Base-by-base conservation (phyloP, 2,797 vertebrate genomes). In the Rhinichthys osculus region DNA sequence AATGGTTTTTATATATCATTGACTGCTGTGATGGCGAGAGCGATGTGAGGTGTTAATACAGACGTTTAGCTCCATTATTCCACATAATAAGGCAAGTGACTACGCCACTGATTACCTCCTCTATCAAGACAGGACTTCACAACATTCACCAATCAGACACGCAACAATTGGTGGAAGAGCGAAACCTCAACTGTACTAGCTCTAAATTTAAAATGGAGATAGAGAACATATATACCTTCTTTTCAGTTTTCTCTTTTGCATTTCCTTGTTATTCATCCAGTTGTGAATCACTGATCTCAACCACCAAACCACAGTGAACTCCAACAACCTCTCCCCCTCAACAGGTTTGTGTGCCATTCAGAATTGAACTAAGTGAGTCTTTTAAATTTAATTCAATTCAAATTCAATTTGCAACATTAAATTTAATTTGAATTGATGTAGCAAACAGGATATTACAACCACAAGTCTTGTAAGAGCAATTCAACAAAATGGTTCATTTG, bases 11-110 rank as follows among this genome's bases (percentile, higher is more conserved):
- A 89, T 94, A 94, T 94, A 94, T 95, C 95, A 94, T 95, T 95
- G 94, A 95, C 95, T 95, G 92, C 90, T 93, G 89, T 92, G 95
- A 95, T 95, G 92, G 94, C 91, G 83, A 92, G 90, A 92, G 93
- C 93, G 94, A 95, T 96, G 94, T 92, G 93, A 93, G 88, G 94
- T 94, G 94, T 94, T 96, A 96, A 95, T 95, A 95, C 94, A 94
- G 95, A 94, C 93, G 92, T 95, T 96, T 96, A 95, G 94, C 92
- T 92, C 94, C 94, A 95, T 95, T 95, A 95, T 93, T 92, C 93
- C 91, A 91, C 90, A 92, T 94, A 94, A 90, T 94, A 95, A 95
- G 93, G 62, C 88, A 70, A 93, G 91, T 89, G 89, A 92, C 93
- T 93, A 91, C 81, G 84, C 5, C 78, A 27, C 89, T 92, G 90